Base-by-base conservation (phyloP, 2,888 invertebrate species). In the Pterostichus madidus region DNA sequence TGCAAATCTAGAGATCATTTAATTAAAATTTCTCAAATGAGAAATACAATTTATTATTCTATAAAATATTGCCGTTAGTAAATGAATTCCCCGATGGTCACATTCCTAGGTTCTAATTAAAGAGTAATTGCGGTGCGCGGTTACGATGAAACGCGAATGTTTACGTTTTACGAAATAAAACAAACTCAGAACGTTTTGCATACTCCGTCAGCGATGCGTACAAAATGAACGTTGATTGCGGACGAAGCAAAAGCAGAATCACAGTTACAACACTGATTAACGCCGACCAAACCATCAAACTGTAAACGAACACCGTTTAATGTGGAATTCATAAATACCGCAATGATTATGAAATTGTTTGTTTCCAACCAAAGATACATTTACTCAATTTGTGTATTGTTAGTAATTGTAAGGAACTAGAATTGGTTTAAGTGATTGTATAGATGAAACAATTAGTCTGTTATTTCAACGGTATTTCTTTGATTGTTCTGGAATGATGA, bases 231-330 rank as follows among this genome's bases (percentile, higher is more conserved):
- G n/a, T n/a, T 1, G 13, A 13, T n/a, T n/a, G 39, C 39, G 59
- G 59, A 59, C 39, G 59, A 59, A 31, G 24, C 59, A 59, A 59
- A 64, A 61, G 4, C 13, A 10, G 35, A 64, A 64, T 64, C 35
- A 64, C 64, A 64, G 35, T 64, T 64, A 64, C 13, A 49, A 8
- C 7, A 10, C 32, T 64, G 64, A 64, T 64, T 64, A 64, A 64
- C 31, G 49, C 49, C 49, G 5, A 5, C 49, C 13, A n/a, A n/a
- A 13, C 49, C 13, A n/a, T 49, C n/a, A 13, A 64, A 64, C 64
- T 64, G 64, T 35, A 64, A 31, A 17, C 17, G 59, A 31, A 4
- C 31, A 59, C 59, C 31, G 59, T 59, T 59, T 13, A 39, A 31
- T 64, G 31, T 11, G 35, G 64, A 64, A 64, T 64, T 64, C 35